Base-by-base conservation (phyloP, 2,797 vertebrate species). In the Sebastes itinus region DNA sequence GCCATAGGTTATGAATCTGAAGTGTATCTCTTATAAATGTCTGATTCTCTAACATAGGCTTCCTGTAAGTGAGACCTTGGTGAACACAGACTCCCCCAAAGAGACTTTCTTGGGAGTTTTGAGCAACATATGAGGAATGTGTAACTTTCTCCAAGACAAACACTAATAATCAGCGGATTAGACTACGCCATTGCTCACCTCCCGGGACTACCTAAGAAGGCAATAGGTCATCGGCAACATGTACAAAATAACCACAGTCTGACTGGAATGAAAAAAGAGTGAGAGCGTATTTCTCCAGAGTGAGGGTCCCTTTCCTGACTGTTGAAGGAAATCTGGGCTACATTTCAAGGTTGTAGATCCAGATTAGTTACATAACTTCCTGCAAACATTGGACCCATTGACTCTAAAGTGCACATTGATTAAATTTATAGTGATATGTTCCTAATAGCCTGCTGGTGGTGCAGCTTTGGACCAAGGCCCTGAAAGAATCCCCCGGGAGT, bases 361-460 rank as follows among this genome's bases (percentile, higher is more conserved):
- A 66, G n/a, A 60, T 46, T 20, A 58, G 62, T 80, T 78, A 28
- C 35, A 73, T 75, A 80, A 73, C 70, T 35, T 83, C 73, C 70
- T 80, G 65, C 7, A 62, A 79, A 66, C 5, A 13, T 42, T 35
- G 16, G 22, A 46, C 23, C 1, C 9, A 35, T 10, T 12, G 14
- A 32, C 32, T 76, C 28, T 14, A 35, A 35, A 56, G 28, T 27
- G 22, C 22, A 68, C 30, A 16, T 14, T 28, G 11, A 62, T 81
- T 30, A 55, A 14, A 46, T 58, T 61, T 14, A 61, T 9, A 20
- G 27, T 13, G 18, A 22, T 62, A 7, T 67, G 60, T 63, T 77
- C 59, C 28, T 69, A 30, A 54, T 49, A 42, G 38, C 38, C 13
- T 42, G 1, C 12, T 20, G 6, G 23, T 54, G 38, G 23, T 59